Evolutionary conservation across 2,113 vertebrate species (phyloP), one percentile per base, ranked within the genome.

Genomic region (Apodemus speciosus): DNA sequence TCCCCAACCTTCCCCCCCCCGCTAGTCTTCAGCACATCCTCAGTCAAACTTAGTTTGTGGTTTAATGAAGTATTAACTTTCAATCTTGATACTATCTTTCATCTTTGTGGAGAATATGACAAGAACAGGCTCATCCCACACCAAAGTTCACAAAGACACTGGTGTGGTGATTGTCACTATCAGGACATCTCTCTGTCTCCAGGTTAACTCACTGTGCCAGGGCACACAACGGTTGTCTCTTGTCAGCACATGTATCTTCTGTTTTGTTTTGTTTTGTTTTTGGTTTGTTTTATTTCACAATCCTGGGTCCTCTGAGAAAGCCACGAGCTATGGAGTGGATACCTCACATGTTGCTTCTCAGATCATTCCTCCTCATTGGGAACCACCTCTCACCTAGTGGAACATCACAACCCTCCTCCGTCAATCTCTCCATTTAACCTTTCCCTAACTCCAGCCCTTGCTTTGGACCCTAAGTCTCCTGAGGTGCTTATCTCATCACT

Each of bases 51-150:
- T 88, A 66, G 49, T 68, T 72, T 60, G 30, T n/a, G 14, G 64
- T 51, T 85, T 62, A 43, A 68, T 32, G 20, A 20, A n/a, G 38
- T 66, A 79, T 85, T 62, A 35, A 80, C 64, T 93, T 95, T 92
- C 38, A 8, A 51, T 40, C 35, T 2, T 27, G 40, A 64, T 73
- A 3, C 43, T 89, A 16, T n/a, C 58, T 35, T 71, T 51, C 15
- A 20, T 72, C 43, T 80, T 0, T 43, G 60, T 40, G 32, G 21
- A 89, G 30, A 89, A 4, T 16, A 43, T 60, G 62, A 88, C 71
- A 72, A 58, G 89, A 56, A 85, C 27, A 9, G 32, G 35, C 23
- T 13, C 23, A 13, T 6, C 20, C 85, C 32, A 73, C 51, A 76
- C 10, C 14, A 71, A 69, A 75, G 60, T 15, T 60, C 62, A 38